Base-by-base conservation (phyloP, 2,888 invertebrate genomes). In the Muschampia plurimacula region DNA sequence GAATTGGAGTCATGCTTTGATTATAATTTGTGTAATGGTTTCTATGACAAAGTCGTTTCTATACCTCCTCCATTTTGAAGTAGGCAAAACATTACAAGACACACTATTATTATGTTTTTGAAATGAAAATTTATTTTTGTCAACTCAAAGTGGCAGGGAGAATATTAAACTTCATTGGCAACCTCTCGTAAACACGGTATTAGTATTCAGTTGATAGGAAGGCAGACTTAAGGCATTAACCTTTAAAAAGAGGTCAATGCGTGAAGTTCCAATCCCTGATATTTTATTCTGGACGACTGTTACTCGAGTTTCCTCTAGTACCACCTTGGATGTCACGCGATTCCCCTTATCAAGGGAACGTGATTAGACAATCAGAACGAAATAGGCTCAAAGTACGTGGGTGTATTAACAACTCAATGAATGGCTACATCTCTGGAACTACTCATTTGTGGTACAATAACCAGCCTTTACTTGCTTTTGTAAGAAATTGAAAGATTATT, bases 211-310 rank as follows among this genome's bases (percentile, higher is more conserved):
- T 89, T 89, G 86, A 85, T 82, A 85, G 77, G 78, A 77, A 79
- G 84, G 82, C 83, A 82, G 84, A 84, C 86, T 83, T 83, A 83
- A 87, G 85, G 86, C 88, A 92, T 93, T 92, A 92, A 92, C 91
- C 92, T 91, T 91, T 92, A 88, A 93, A 93, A 93, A 92, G 92
- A 91, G 93, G 91, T 93, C 93, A 89, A 89, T 89, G 91, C 89
- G 91, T 92, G 88, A 91, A 93, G 87, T 92, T 89, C 80, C 59
- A 86, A 86, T 88, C 90, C 90, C 90, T 92, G 87, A 92, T 93
- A 91, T 87, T 88, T 91, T 92, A 93, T 92, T 92, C 93, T 85
- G 84, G 82, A 79, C 86, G 83, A 83, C 86, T 85, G 88, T 89
- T 90, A 88, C 85, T 85, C 84, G 77, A 84, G 80, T 22, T 52